phyloP scores from a whole-genome alignment of 2,888 invertebrate genomes.

The Xylota sylvarum region DNA sequence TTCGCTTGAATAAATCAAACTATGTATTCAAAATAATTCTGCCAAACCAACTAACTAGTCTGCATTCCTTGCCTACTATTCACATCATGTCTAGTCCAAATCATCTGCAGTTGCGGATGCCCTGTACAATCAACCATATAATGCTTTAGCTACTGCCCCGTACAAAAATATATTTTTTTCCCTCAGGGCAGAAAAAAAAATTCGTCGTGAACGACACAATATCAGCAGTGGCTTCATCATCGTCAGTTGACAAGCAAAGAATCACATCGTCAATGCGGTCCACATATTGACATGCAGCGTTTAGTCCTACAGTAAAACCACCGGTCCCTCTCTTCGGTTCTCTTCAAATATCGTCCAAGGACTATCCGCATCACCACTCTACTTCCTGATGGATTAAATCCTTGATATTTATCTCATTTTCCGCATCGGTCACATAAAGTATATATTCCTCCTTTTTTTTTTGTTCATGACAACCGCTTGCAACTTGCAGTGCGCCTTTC shows the following conservation, averaged over 20 bases:
- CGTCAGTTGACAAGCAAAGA: slow-evolving; percentile 69
- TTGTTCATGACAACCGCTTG: slow-evolving; percentile 39
- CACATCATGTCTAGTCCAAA: slow-evolving; percentile 26
- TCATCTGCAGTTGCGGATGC: slow-evolving; percentile 59
- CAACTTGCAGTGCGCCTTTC: slow-evolving; percentile 52
- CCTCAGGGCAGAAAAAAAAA: slow-evolving; percentile 11
- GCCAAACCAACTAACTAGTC: neutral
- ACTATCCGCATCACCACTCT: slow-evolving; percentile 62
- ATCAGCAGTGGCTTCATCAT: slow-evolving; percentile 67
- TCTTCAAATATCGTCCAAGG: slow-evolving; percentile 65
- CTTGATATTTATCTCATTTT: slow-evolving; percentile 77
- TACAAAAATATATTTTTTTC: neutral
- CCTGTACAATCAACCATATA: slow-evolving; percentile 52
- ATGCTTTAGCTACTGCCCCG: slow-evolving; percentile 24
- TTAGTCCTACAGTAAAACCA: slow-evolving; percentile 43
- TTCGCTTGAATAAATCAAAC: too few relatives aligned
- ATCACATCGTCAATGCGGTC: slow-evolving; percentile 68
- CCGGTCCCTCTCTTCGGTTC: slow-evolving; percentile 4
- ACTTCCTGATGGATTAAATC: slow-evolving; percentile 71
- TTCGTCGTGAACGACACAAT: slow-evolving; percentile 45
- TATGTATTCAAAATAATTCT: neutral
- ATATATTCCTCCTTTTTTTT: slow-evolving; percentile 14
- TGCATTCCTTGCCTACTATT: slow-evolving; percentile 35
- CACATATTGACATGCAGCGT: slow-evolving; percentile 56
- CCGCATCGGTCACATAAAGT: slow-evolving; percentile 70